Evolutionary conservation across 2,797 vertebrate genomes (phyloP).

Genomic region (Ciconia nigra): DNA sequence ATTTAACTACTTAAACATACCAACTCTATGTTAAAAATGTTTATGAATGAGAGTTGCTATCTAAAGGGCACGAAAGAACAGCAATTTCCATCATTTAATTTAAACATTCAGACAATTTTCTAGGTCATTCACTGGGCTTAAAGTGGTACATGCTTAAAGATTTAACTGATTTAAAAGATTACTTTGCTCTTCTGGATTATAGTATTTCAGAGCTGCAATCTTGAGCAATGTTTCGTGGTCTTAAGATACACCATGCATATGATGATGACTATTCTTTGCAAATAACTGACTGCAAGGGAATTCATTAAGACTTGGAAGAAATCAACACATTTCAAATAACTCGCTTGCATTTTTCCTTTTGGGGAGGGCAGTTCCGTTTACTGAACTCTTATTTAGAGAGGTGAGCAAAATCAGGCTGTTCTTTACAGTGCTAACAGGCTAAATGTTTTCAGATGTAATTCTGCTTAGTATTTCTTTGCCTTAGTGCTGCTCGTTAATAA

Average conservation of each 20-base stretch:
- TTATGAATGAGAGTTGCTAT: neutral
- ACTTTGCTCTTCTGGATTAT: constrained; percentile 50
- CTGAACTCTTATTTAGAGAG: neutral
- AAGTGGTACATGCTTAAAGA: constrained; percentile 55
- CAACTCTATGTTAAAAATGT: neutral
- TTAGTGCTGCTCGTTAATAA: neutral
- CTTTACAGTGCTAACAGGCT: neutral
- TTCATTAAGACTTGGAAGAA: neutral
- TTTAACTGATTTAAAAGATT: constrained; percentile 65
- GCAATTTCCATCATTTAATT: neutral
- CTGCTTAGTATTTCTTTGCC: neutral
- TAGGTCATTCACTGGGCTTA: constrained; percentile 54
- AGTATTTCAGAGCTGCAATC: constrained; percentile 23
- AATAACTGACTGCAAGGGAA: neutral
- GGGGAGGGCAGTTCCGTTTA: neutral
- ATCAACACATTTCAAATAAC: neutral
- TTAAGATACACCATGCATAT: neutral
- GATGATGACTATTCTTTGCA: neutral
- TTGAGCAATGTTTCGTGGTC: neutral
- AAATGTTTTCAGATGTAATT: neutral
- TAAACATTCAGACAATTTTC: constrained; percentile 43
- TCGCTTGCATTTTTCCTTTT: neutral
- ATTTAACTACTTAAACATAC: neutral
- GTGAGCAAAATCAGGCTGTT: neutral
- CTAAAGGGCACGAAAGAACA: neutral